These are phyloP conservation scores for Cyprinella venusta DNA, from an alignment of 2,797 vertebrate species.

Conservation along the genomic window DNA sequence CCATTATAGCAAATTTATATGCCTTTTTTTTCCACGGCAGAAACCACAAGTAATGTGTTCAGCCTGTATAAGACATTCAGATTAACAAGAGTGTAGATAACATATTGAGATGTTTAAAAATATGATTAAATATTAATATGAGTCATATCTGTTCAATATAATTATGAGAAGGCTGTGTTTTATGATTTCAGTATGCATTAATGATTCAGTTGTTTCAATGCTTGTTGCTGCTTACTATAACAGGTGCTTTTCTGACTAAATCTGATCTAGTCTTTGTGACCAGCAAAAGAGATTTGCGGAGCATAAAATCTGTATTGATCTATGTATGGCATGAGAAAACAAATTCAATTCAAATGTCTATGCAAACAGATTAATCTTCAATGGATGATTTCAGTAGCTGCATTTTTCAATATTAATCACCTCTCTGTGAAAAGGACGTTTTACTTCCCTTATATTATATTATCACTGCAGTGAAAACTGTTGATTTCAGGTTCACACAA, in stretches of 20 bases:
- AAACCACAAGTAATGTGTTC: conserved; percentile 15
- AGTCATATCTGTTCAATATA: conserved; percentile 12
- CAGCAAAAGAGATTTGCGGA: neutral
- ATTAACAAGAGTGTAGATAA: conserved; percentile 4
- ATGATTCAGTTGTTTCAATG: neutral
- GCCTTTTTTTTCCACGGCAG: conserved; percentile 18
- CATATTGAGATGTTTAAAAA: conserved; percentile 24
- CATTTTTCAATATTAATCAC: too few relatives aligned
- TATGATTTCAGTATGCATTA: conserved; percentile 4
- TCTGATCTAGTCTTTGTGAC: neutral
- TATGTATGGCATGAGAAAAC: neutral
- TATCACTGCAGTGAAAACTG: neutral
- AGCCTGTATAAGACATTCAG: conserved; percentile 1
- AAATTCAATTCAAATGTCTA: neutral
- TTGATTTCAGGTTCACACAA: neutral
- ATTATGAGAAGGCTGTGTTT: conserved; percentile 6
- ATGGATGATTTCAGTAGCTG: too few relatives aligned
- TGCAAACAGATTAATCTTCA: too few relatives aligned
- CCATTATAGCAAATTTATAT: conserved; percentile 18
- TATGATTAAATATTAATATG: neutral
- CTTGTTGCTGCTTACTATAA: neutral
- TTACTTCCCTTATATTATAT: neutral
- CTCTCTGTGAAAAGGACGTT: neutral
- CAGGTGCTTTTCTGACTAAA: conserved; percentile 3
- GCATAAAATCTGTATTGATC: neutral